These are phyloP conservation scores for Nephrotoma appendiculata DNA, from an alignment of 2,888 invertebrate genomes.

Conservation along the genomic window DNA sequence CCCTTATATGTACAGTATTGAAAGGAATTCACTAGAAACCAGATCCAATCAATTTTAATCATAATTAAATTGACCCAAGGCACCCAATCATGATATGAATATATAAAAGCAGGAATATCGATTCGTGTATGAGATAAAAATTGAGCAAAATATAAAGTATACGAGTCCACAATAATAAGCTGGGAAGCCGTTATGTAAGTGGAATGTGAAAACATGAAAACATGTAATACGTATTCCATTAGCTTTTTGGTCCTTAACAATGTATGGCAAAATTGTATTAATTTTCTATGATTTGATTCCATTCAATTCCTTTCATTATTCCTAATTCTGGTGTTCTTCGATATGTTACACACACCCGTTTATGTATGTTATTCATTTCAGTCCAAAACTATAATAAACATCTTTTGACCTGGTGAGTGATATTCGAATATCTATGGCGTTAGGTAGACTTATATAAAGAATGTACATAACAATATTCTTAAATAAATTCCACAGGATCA, in stretches of 20 bases:
- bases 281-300: not conserved
- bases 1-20: too few relatives aligned
- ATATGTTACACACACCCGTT: not conserved
- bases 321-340: not conserved
- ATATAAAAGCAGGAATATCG: not conserved
- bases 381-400: not conserved
- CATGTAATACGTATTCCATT: too few relatives aligned
- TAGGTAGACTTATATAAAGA: not conserved
- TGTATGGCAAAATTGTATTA: not conserved
- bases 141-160: too few relatives aligned
- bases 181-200: not conserved
- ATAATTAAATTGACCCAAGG: not conserved
- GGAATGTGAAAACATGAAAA: too few relatives aligned
- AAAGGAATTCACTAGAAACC: too few relatives aligned
- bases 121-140: too few relatives aligned
- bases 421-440: not conserved
- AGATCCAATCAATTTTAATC: not conserved
- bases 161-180: not conserved
- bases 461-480: not conserved
- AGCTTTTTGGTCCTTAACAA: too few relatives aligned
- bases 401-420: not conserved
- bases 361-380: not conserved
- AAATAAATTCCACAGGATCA: not conserved
- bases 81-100: not conserved
- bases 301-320: not conserved